Evolutionary conservation across 2,113 vertebrate genomes (phyloP).

Genomic region (Antechinus flavipes): DNA sequence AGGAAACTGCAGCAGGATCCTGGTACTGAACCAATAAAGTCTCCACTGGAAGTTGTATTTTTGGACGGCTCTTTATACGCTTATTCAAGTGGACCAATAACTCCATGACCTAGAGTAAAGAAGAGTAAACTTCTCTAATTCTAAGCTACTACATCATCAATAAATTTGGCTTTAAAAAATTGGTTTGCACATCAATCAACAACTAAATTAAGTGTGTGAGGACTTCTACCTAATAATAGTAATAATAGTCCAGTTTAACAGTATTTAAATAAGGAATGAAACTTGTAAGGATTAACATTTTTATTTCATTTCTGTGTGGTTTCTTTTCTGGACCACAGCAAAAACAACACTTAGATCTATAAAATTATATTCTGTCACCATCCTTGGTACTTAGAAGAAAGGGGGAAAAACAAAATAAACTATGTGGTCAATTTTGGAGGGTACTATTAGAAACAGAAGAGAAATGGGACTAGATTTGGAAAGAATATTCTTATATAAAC

Average conservation of each 20-base stretch:
- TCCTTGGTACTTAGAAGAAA: background rate
- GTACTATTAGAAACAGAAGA: background rate
- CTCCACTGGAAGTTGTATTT: conserved; percentile 97
- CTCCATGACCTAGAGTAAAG: conserved; percentile 94
- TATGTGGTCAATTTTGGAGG: background rate
- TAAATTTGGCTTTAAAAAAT: conserved; percentile 1
- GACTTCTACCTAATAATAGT: background rate
- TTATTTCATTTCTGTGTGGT: background rate
- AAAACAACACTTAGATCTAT: background rate
- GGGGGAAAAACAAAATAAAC: no score
- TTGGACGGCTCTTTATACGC: conserved; percentile 97
- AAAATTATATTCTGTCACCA: background rate
- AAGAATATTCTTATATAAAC: background rate
- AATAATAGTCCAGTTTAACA: background rate
- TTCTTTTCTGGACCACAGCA: background rate
- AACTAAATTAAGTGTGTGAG: background rate
- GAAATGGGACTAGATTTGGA: background rate
- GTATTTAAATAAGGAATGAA: background rate
- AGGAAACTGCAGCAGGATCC: conserved; percentile 97
- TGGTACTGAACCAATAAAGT: conserved; percentile 98
- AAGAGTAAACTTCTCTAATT: conserved; percentile 44
- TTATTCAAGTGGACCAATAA: conserved; percentile 98
- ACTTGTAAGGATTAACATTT: background rate
- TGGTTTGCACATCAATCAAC: background rate
- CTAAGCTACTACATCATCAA: conserved; percentile 31